Percentiles rank a stretch among this genome's conserved stretches.
Conservation (phyloP, 2,797 vertebrate genomes). For the Melanotaenia trifasciata region DNA sequence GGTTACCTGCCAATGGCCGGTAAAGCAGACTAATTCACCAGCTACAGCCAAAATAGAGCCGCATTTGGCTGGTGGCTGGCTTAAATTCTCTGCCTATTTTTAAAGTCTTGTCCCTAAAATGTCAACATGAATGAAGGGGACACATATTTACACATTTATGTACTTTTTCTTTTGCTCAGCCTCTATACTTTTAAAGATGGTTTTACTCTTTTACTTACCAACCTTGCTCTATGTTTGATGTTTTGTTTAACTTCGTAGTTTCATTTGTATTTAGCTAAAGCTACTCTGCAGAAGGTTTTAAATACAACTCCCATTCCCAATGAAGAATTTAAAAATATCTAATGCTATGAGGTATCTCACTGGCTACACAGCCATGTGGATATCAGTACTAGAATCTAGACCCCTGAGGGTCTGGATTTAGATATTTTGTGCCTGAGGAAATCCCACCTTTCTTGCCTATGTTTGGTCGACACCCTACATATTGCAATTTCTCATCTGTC, state of each 20-base stretch:
- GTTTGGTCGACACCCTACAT: constrained; percentile 15
- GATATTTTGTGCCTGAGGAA: constrained; percentile 40
- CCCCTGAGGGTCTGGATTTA: constrained; percentile 37
- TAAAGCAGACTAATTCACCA: constrained; percentile 55
- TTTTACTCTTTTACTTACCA: constrained; percentile 15
- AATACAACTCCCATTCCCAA: background rate
- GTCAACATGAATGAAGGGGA: constrained; percentile 50
- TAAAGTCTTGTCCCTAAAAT: constrained; percentile 52
- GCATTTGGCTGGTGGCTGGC: constrained; percentile 54
- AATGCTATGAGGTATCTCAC: constrained; percentile 11
- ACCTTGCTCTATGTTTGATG: constrained; percentile 3
- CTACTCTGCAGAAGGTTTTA: background rate
- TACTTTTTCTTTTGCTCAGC: constrained; percentile 23
- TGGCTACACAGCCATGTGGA: constrained; percentile 17
- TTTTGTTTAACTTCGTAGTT: constrained; percentile 20
- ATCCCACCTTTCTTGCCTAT: constrained; percentile 35
- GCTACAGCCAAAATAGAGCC: constrained; percentile 47
- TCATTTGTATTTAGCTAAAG: constrained; percentile 23
- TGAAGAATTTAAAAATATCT: background rate
- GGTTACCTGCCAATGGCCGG: constrained; percentile 62
- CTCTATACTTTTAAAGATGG: background rate
- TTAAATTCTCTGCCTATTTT: constrained; percentile 57
- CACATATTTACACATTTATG: constrained; percentile 61
- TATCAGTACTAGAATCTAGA: constrained; percentile 37
- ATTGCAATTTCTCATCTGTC: constrained; percentile 35